Conservation (phyloP, 1,140 invertebrate genomes). For the Coelopa frigida region DNA sequence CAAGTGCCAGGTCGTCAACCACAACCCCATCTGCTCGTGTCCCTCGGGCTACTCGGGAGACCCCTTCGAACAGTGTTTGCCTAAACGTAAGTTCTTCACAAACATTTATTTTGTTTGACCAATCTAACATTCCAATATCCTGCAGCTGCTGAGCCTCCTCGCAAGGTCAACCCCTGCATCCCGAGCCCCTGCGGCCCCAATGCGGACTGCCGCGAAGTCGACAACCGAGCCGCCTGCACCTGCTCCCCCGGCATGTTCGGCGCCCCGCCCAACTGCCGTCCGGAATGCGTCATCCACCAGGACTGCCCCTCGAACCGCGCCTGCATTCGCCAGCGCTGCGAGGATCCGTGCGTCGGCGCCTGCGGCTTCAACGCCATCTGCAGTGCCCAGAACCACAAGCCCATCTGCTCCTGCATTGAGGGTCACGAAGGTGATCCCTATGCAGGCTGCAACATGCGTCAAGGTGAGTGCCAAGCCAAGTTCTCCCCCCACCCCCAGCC, state of each 20-base stretch:
- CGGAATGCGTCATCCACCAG: constrained; percentile 70
- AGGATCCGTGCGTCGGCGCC: constrained; percentile 73
- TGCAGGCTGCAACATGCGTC: constrained; percentile 59
- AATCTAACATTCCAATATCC: background rate
- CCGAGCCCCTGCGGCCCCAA: constrained; percentile 79
- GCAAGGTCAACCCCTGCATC: constrained; percentile 58
- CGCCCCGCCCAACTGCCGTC: constrained; percentile 70
- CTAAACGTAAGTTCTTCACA: constrained; percentile 54
- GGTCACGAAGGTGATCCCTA: constrained; percentile 78
- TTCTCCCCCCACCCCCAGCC: constrained; percentile 4
- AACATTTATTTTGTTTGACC: background rate
- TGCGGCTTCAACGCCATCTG: constrained; percentile 78
- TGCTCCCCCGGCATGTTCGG: constrained; percentile 73
- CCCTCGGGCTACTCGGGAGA: constrained; percentile 66
- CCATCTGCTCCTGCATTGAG: constrained; percentile 66
- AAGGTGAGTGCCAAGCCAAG: constrained; percentile 51
- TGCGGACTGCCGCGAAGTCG: constrained; percentile 64
- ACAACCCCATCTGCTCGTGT: constrained; percentile 80
- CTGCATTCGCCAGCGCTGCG: constrained; percentile 68
- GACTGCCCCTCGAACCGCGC: constrained; percentile 70
- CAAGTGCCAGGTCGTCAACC: constrained; percentile 70
- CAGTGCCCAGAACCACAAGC: constrained; percentile 65
- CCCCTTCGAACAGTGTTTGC: constrained; percentile 69
- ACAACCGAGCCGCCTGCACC: constrained; percentile 63
- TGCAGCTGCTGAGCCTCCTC: constrained; percentile 35